Evolutionary conservation across 2,113 vertebrate genomes (phyloP).

Genomic region (Actinemys pallida): DNA sequence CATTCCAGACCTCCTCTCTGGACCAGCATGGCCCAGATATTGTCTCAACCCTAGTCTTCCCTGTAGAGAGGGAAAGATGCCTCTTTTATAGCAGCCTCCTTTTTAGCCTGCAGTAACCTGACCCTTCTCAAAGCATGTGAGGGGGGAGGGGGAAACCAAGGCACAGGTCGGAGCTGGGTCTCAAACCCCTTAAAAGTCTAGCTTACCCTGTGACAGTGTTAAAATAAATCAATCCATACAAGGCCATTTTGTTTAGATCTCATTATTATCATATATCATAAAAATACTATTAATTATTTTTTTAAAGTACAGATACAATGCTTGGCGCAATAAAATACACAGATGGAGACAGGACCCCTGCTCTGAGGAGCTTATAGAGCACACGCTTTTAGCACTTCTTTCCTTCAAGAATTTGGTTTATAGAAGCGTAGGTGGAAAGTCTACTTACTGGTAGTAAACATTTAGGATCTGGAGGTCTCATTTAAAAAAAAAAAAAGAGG

Average conservation of each 20-base stretch:
- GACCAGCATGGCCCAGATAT: neutral
- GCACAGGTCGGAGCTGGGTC: accelerated
- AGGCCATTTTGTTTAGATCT: neutral
- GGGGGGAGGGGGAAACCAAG: neutral
- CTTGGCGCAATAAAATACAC: neutral
- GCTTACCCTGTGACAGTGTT: neutral
- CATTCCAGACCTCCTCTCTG: neutral
- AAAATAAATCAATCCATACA: neutral
- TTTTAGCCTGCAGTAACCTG: neutral
- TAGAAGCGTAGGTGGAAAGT: neutral
- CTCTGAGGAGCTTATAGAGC: accelerated
- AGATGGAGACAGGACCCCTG: neutral
- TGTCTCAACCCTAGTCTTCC: neutral
- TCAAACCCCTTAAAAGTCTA: neutral
- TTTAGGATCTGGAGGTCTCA: accelerated
- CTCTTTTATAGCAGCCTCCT: neutral
- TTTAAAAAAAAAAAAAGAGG: accelerated
- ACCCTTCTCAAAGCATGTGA: neutral
- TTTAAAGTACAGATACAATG: neutral
- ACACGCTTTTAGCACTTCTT: accelerated
- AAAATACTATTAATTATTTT: neutral
- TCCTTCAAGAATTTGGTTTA: neutral
- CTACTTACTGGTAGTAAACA: neutral
- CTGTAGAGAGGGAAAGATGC: accelerated
- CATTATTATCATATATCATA: neutral